Percentiles rank a stretch among this genome's conserved stretches.
These are phyloP conservation scores for Myotis yumanensis DNA, from an alignment of 2,113 vertebrate genomes.

Conservation along the genomic window DNA sequence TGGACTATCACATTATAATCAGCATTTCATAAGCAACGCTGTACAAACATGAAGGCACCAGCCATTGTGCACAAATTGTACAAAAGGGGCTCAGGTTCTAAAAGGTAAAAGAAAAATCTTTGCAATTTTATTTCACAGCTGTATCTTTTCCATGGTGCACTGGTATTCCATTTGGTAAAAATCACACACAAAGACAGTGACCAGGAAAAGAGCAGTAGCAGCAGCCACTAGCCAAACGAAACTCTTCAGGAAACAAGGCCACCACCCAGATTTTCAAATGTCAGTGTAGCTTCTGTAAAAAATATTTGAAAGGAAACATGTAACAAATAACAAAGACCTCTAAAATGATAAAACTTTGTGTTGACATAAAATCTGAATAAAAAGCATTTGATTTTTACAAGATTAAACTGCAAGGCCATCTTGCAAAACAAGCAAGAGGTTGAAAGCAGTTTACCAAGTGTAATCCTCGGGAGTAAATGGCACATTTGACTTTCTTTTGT, in stretches of 20 bases:
- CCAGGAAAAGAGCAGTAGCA: not conserved
- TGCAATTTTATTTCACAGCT: not conserved
- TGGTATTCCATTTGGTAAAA: not conserved
- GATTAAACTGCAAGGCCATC: not conserved
- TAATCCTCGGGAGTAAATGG: not conserved
- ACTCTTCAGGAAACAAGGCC: not conserved
- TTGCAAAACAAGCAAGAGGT: not conserved
- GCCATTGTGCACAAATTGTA: not conserved
- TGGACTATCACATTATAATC: constrained; percentile 52
- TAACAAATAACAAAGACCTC: constrained; percentile 38
- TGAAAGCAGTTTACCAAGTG: not conserved
- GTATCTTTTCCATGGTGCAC: not conserved
- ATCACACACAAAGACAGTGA: not conserved
- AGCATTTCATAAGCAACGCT: constrained; percentile 59
- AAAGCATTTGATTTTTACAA: constrained; percentile 44
- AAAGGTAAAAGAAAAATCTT: not conserved
- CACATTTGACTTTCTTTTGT: not conserved
- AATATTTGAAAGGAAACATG: constrained; percentile 39
- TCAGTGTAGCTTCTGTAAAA: constrained; percentile 22
- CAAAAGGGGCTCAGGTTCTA: constrained; percentile 47
- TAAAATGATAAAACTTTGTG: not conserved
- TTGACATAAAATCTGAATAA: not conserved
- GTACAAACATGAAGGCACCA: constrained; percentile 62
- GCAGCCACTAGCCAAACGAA: constrained; percentile 41
- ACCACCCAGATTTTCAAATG: not conserved